Base-by-base conservation (phyloP, 1,140 invertebrate species). In the Steinernema feltiae region DNA sequence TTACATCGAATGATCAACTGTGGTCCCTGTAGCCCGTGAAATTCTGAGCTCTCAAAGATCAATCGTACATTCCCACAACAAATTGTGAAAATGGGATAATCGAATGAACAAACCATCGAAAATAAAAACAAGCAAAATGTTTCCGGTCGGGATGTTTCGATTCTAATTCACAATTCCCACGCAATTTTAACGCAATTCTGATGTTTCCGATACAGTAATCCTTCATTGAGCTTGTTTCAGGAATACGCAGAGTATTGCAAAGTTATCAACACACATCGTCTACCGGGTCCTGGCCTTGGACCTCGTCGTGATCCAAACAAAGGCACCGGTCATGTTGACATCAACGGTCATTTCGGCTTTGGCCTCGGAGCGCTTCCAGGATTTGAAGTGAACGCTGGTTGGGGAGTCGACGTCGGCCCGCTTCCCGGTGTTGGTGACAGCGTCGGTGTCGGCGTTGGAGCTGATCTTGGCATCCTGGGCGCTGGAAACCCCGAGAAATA, bases 331-430 rank as follows among this genome's bases (percentile, higher is more conserved):
- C 78, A 79, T 31, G 73, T 81, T 12, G 80, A 73, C 32, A 76
- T 81, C n/a, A 73, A 41, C n/a, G 78, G 80, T 1, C 70, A 81
- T 29, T 81, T 81, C 32, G 78, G 78, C 18, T 78, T 81, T 27
- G 72, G 75, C 27, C 63, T 81, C 24, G 80, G 80, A 69, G 74
- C 74, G 21, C 75, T 81, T 48, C 80, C 80, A 1, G 80, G 80
- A 27, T 32, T 80, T 3, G 79, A 80, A 76, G 79, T 80, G 30
- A 69, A 69, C 31, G 79, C 73, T 31, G 79, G 79, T 48, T 80
- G 79, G 79, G 80, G 80, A 46, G 80, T 81, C 3, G 80, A 81
- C 72, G 80, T 81, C 72, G 80, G 80, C 24, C 80, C 80, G 2
- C 77, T 81, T 74, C 80, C 80, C 24, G 80, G 80, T 69, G 75